Evolutionary conservation across 1,140 invertebrate genomes (phyloP).

Genomic region (Bradysia coprophila): DNA sequence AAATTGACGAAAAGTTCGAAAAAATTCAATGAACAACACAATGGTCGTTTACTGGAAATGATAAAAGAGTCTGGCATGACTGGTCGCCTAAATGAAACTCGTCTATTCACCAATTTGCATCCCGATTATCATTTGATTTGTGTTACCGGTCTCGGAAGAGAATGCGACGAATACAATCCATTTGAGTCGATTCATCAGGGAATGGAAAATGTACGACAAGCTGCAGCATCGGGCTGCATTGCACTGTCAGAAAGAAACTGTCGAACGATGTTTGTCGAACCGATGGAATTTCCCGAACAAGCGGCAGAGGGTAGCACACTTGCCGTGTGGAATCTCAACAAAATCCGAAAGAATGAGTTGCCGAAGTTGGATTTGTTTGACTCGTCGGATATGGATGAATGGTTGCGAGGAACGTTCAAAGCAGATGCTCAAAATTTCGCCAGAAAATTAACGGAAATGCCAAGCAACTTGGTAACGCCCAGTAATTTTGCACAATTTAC

Average conservation of each 20-base stretch:
- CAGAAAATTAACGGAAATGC: slow-evolving; percentile 54
- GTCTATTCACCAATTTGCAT: slow-evolving; percentile 41
- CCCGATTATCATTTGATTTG: slow-evolving; percentile 40
- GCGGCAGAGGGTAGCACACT: slow-evolving; percentile 51
- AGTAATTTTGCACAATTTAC: slow-evolving; percentile 51
- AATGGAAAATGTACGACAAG: slow-evolving; percentile 28
- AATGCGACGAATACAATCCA: slow-evolving; percentile 38
- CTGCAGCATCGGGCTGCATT: slow-evolving; percentile 32
- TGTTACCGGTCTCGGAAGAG: slow-evolving; percentile 44
- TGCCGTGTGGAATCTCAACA: slow-evolving; percentile 35
- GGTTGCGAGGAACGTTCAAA: slow-evolving; percentile 51
- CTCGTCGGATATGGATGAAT: slow-evolving; percentile 30
- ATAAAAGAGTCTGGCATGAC: slow-evolving; percentile 8
- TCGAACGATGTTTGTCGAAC: slow-evolving; percentile 40
- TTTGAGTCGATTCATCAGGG: slow-evolving; percentile 47
- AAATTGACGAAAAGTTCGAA: neutral
- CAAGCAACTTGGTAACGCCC: slow-evolving; percentile 75
- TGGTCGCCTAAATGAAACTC: slow-evolving; percentile 28
- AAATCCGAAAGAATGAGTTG: neutral
- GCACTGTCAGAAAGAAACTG: slow-evolving; percentile 35
- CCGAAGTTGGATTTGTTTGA: slow-evolving; percentile 29
- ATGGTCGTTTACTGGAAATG: neutral
- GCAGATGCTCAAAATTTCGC: slow-evolving; percentile 75
- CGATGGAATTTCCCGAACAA: slow-evolving; percentile 50
- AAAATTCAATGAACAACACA: neutral